Evolutionary conservation across 53 echinoderm and acorn worm genomes (phyloP), one percentile per base, ranked within the genome.

Genomic region (Antedon mediterranea): DNA sequence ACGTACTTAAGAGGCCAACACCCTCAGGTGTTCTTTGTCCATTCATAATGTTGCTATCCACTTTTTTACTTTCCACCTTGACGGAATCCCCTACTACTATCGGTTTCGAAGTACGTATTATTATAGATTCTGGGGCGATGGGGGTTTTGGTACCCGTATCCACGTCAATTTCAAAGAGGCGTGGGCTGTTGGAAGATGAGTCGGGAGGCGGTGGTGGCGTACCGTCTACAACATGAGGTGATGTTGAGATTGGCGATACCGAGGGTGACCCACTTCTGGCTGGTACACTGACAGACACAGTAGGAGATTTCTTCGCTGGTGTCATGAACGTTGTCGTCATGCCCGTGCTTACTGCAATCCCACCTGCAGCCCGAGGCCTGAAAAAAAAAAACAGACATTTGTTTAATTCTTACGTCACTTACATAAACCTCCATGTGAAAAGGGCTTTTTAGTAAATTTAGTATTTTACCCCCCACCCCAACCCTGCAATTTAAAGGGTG

Each of bases 141-240:
- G 57, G 57, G 26, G 57, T 57, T 57, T 57, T 94, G 9, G 94
- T 89, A n/a, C 94, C 94, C 7, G 94, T 94, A 79, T 94, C 94
- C 0, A 94, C 85, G 73, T 94, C 91, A 0, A 91, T 94, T 77
- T 94, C 94, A 57, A 57, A 57, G 7, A 57, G 57, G 2, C 57
- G 11, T 57, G 57, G 57, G 57, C 57, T 57, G 57, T 57, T 57
- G 57, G 57, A 57, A 57, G 57, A 57, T 57, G 57, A 57, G 23
- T 57, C 57, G 20, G 57, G 57, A 57, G 57, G 57, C 57, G 57
- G 57, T 57, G 57, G 57, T 15, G 57, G 57, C 57, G 57, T 57
- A 57, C 57, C 57, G 57, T 57, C 57, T 18, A 57, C 57, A 57
- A 57, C 57, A 57, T 57, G 57, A 13, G 57, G 23, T 6, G 57